Base-by-base conservation (phyloP, 1,140 invertebrate species). In the Reticulitermes speratus region DNA sequence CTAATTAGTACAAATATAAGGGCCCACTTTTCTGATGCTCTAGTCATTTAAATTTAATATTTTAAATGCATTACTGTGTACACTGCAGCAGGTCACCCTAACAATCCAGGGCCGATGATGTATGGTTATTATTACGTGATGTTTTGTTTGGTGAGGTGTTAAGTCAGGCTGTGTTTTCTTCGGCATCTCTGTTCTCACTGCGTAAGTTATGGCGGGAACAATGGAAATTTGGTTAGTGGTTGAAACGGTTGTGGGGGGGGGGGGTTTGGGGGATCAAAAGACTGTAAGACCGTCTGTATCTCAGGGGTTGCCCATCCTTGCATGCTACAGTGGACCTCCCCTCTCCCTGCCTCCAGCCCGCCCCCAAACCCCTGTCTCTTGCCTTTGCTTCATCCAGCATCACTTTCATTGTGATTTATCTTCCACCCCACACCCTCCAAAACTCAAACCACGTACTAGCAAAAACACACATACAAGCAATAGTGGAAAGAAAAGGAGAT, bases 331-430 rank as follows among this genome's bases (percentile, higher is more conserved):
- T 8, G 65, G 65, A 12, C n/a, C 59, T 75, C 65, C 65, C 65
- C 19, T 75, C 65, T 75, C n/a, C 25, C 19, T 55, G 5, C 52
- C 19, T 55, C 52, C 52, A 55, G 14, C 52, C 19, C 52, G 52
- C 19, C 52, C 19, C 19, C 52, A 55, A 21, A 21, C 16, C 52
- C 52, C 52, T 55, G 52, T 55, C 52, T 55, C 52, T 16, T 21
- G 52, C 52, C 19, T 55, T 48, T 55, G 19, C 14, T 55, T 55
- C 52, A 55, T 55, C 83, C 48, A 52, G 44, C 52, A 84, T 84
- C 83, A 84, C 48, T 84, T 84, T 52, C 83, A 52, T 52, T 52
- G 83, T 84, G 83, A 84, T 84, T 84, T 84, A 84, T 84, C 83
- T 84, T 52, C 44, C 30, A 14, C 83, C 44, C 83, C 83, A 52